Evolutionary conservation across 2,888 invertebrate species (phyloP).

Genomic region (Pandemis heparana): DNA sequence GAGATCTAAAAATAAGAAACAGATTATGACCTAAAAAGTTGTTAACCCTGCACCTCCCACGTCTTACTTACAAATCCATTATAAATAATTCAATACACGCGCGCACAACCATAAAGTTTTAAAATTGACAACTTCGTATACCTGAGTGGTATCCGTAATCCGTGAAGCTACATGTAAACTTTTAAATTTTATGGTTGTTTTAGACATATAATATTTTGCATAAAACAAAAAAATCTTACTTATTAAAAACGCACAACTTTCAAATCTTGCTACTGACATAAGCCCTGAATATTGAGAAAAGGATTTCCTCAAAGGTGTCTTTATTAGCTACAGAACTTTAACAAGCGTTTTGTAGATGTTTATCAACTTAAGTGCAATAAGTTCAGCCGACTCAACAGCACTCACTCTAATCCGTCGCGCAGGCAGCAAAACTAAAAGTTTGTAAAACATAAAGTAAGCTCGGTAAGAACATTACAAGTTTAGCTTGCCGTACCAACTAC

Average conservation of each 20-base stretch:
- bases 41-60: neutral
- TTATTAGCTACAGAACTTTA: neutral
- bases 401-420: neutral
- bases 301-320: too few relatives aligned
- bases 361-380: neutral
- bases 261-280: too few relatives aligned
- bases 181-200: too few relatives aligned
- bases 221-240: too few relatives aligned
- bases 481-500: slow-evolving; percentile 13
- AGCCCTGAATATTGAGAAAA: too few relatives aligned
- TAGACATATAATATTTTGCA: too few relatives aligned
- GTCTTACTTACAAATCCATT: neutral
- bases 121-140: neutral
- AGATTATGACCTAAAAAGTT: neutral
- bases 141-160: neutral
- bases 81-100: slow-evolving; percentile 4
- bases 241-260: too few relatives aligned
- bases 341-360: neutral
- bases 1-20: neutral
- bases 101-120: neutral
- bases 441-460: slow-evolving; percentile 1
- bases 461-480: neutral
- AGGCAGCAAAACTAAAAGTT: slow-evolving; percentile 6
- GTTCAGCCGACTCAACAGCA: slow-evolving; percentile 3
- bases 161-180: neutral